phyloP scores from a whole-genome alignment of 2,113 vertebrate genomes.

The Synodontis membranacea region DNA sequence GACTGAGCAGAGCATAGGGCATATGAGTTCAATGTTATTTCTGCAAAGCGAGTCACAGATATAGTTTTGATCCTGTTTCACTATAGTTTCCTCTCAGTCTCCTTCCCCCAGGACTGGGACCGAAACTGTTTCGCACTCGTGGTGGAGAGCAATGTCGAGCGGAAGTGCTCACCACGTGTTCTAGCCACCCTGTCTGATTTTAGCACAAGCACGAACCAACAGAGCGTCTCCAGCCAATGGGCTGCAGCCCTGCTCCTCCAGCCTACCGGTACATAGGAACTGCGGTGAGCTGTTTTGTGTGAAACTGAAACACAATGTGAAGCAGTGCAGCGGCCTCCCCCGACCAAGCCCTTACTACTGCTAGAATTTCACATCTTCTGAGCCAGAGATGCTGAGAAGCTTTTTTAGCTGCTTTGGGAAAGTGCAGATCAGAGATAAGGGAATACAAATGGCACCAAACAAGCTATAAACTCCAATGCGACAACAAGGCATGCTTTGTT shows the following conservation, averaged over 20 bases:
- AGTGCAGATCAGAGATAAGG: neutral
- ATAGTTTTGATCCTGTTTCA: slow-evolving; percentile 31
- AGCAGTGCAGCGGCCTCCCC: slow-evolving; percentile 42
- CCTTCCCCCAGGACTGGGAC: slow-evolving; percentile 33
- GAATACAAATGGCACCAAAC: neutral
- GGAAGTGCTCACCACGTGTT: slow-evolving; percentile 55
- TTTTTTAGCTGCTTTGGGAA: slow-evolving; percentile 3
- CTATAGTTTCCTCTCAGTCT: slow-evolving; percentile 27
- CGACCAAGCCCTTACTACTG: slow-evolving; percentile 27
- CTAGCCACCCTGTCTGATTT: slow-evolving; percentile 54
- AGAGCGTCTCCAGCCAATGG: slow-evolving; percentile 50
- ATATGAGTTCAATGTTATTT: neutral
- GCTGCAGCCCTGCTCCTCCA: slow-evolving; percentile 50
- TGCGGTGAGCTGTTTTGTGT: slow-evolving; percentile 52
- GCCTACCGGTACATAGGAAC: slow-evolving; percentile 51
- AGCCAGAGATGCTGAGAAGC: neutral
- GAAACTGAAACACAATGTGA: slow-evolving; percentile 53
- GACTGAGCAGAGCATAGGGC: neutral
- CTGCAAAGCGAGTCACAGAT: slow-evolving; percentile 25
- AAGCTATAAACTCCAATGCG: neutral
- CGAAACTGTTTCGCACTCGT: slow-evolving; percentile 37
- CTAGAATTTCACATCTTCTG: slow-evolving; percentile 18
- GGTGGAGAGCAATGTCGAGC: slow-evolving; percentile 37
- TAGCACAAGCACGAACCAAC: slow-evolving; percentile 61
- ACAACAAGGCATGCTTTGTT: neutral